Evolutionary conservation across 2,797 vertebrate genomes (phyloP).

Genomic region (Spheniscus humboldti): DNA sequence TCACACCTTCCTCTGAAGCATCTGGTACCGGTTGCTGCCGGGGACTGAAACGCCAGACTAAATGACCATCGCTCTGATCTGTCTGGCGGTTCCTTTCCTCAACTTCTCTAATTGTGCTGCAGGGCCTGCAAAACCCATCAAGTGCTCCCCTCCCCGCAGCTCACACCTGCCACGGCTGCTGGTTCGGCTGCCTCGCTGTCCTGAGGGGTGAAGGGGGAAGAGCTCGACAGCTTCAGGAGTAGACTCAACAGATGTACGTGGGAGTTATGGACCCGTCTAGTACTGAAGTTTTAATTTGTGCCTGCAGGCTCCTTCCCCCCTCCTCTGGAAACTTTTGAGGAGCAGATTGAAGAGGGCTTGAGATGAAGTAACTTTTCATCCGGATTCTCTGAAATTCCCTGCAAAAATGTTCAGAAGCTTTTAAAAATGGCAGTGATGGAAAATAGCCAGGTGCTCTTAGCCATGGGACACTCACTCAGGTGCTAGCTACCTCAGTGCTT

Average conservation of each 20-base stretch:
- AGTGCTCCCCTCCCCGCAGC: neutral
- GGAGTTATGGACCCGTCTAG: fast-evolving
- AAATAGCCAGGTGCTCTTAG: neutral
- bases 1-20: conserved; percentile 23
- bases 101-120: neutral
- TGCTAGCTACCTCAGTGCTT: neutral
- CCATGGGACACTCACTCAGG: neutral
- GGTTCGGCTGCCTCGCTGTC: neutral
- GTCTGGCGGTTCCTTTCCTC: neutral
- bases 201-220: neutral
- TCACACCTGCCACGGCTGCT: neutral
- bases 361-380: neutral
- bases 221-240: neutral
- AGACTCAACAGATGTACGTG: neutral
- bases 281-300: neutral
- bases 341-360: neutral
- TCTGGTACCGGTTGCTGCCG: neutral
- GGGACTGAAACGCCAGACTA: neutral
- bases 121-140: neutral
- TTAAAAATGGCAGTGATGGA: neutral
- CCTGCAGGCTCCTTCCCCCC: neutral
- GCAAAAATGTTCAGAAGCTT: neutral
- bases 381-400: neutral
- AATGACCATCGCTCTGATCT: neutral
- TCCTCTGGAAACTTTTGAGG: neutral